Evolutionary conservation across 2,797 vertebrate genomes (phyloP).

Genomic region (Oreochromis grahami): DNA sequence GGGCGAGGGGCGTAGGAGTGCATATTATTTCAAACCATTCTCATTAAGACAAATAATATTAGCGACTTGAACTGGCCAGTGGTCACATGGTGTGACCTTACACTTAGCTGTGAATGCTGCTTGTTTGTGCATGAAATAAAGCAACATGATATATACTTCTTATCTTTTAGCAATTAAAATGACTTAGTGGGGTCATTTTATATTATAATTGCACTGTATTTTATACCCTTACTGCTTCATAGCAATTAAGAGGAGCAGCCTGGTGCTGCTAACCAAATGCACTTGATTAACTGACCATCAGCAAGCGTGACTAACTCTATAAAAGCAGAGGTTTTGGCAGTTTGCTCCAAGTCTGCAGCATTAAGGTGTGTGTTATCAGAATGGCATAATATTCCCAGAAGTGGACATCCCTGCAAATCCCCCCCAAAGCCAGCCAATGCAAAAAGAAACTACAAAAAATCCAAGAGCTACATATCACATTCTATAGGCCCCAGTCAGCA

Average conservation of each 20-base stretch:
- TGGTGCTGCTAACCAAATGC: background rate
- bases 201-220: too few species aligned
- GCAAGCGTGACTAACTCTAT: background rate
- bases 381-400: background rate
- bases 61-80: conserved; percentile 31
- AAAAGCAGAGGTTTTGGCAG: background rate
- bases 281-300: background rate
- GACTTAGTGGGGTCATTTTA: too few species aligned
- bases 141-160: background rate
- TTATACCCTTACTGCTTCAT: background rate
- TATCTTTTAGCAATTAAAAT: too few species aligned
- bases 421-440: background rate
- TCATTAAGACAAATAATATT: conserved; percentile 48
- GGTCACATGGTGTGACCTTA: conserved; percentile 25
- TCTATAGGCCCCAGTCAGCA: background rate
- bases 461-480: background rate
- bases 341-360: background rate
- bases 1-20: background rate
- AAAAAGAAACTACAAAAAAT: background rate
- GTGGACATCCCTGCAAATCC: background rate
- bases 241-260: background rate
- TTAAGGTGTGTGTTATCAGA: background rate
- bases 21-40: conserved; percentile 4
- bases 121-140: conserved; percentile 1
- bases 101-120: conserved; percentile 47